Evolutionary conservation across 2,888 invertebrate genomes (phyloP), one percentile per base, ranked within the genome.

Genomic region (Drosophila yooni): DNA sequence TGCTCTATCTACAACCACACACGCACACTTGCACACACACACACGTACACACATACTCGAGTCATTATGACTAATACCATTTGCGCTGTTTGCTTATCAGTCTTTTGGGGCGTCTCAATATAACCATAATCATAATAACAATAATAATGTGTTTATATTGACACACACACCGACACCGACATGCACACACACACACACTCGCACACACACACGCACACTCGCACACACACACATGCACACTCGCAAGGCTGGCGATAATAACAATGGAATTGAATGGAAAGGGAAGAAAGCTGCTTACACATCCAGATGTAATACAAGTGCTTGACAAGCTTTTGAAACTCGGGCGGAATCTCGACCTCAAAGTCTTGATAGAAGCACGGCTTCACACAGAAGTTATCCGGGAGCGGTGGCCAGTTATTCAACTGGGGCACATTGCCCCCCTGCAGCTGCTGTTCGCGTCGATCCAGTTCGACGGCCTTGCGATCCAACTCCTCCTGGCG

Each of bases 321-420:
- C 82, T 98, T 96, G 40, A 99, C 99, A 88, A 99, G 96, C 93
- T 97, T 97, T 94, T 99, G 99, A 94, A 99, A 99, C 93, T 99
- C 99, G 57, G 97, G 94, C 31, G 99, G 99, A 93, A 99, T 99
- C 92, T 99, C 99, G 54, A 99, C 97, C 93, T 98, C 98, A 88
- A 99, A 99, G 93, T 99, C 99, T 94, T 99, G 99, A 94, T 99
- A 99, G 94, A 99, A 99, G 93, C 99, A 99, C 0, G 99, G 99
- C 92, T 99, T 98, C 74, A 99, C 95, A 72, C 98, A 98, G 89
- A 97, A 97, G 91, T 96, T 96, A 62, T 96, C 96, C 1, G 99
- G 99, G 78, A 99, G 93, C 0, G 99, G 99, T 2, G 99, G 99
- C 99, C 99, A 99, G 94, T 99, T 99, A 93, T 99, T 99, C 83